These are phyloP conservation scores for Drosophila kanekoi DNA, from an alignment of 2,888 invertebrate genomes.

Conservation along the genomic window DNA sequence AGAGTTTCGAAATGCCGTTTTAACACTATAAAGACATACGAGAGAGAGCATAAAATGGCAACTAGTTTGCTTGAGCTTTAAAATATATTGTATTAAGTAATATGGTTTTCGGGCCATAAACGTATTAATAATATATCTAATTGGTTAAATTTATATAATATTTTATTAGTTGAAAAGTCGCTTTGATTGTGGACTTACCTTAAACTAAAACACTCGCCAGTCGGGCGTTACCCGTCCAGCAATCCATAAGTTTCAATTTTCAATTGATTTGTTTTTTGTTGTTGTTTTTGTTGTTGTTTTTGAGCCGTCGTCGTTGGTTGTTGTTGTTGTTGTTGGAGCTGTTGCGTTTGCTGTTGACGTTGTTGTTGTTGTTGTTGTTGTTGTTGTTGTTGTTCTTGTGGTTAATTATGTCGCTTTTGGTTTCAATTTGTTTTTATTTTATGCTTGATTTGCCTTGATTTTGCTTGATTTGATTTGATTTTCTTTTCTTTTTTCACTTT, in stretches of 20 bases:
- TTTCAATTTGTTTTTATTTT: slow-evolving; percentile 22
- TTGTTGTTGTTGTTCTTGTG: slow-evolving; percentile 25
- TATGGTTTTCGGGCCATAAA: no score
- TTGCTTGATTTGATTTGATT: slow-evolving; percentile 17
- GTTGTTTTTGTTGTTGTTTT: slow-evolving; percentile 25
- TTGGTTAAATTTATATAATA: no score
- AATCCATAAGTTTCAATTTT: slow-evolving; percentile 85
- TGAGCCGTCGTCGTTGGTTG: slow-evolving; percentile 39
- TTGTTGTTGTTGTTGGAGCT: slow-evolving; percentile 23
- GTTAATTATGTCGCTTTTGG: slow-evolving; percentile 19
- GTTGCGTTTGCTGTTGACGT: slow-evolving; percentile 22
- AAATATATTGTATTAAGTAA: no score
- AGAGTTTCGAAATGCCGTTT: no score
- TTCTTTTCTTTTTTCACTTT: slow-evolving; percentile 31
- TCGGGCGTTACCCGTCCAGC: slow-evolving; percentile 86
- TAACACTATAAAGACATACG: no score
- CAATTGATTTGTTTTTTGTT: slow-evolving; percentile 58
- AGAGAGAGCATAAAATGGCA: no score
- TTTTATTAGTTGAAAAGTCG: neutral
- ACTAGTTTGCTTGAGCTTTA: no score
- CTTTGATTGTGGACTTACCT: slow-evolving; percentile 79
- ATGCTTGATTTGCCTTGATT: slow-evolving; percentile 23
- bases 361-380: slow-evolving; percentile 22
- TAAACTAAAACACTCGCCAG: slow-evolving; percentile 86
- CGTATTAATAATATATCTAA: no score